Evolutionary conservation across 1,140 invertebrate species (phyloP), one percentile per base, ranked within the genome.

Genomic region (Cotesia vestalis): DNA sequence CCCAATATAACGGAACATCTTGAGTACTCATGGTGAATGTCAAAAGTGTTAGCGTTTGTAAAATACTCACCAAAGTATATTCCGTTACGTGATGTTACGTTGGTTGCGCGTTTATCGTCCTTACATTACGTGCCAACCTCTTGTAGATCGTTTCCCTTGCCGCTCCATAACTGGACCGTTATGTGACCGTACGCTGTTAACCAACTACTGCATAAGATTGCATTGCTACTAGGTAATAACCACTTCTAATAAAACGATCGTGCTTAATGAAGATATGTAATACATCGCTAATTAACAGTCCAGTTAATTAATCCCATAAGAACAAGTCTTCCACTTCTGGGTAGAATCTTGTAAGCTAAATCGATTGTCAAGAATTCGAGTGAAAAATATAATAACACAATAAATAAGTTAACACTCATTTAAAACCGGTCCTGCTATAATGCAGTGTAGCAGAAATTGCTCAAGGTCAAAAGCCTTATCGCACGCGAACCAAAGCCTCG

Each of bases 81-180:
- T 55, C 69, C 69, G 69, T 71, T 71, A 71, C 60, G 38, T 71
- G 61, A 34, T 71, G 55, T 71, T 71, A 62, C 69, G 63, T 62
- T 55, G 60, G 69, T 64, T 64, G 63, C 60, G 46, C 51, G 69
- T 9, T 46, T 34, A 27, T 46, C 40, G 40, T 8, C 40, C 40
- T 46, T 46, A 46, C 40, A 46, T 46, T 46, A 46, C 40, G 40
- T 46, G 40, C 40, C 6, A 46, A 20, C 40, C 64, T 67, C 64
- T 20, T 75, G 73, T 77, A 81, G 78, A 81, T 83, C 75, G 80
- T 76, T 81, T 80, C 78, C 80, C 66, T 81, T 46, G 38, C 62
- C 38, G 38, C 62, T 38, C 69, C 61, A 55, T 46, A 63, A 51
- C 59, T 57, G 61, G 53, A 55, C 63, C 63, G 63, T 63, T 64